Conservation (phyloP, 35 echinoderm and acorn worm species). For the Ophioderma brevispina region DNA sequence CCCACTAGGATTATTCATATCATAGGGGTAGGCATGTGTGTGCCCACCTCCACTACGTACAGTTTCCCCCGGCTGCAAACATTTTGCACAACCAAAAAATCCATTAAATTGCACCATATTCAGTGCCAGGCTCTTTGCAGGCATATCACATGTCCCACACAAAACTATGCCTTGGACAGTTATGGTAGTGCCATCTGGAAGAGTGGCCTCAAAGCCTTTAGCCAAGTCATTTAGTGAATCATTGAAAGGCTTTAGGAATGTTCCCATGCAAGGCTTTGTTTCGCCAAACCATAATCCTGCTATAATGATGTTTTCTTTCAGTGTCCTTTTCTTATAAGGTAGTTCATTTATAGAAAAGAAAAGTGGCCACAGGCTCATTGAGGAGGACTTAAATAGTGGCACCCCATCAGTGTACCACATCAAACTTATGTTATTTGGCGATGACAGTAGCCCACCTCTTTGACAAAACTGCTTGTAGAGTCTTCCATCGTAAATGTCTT, state of each 20-base stretch:
- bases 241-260: neutral
- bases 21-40: neutral
- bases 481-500: slow-evolving; percentile 78
- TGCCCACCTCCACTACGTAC: neutral
- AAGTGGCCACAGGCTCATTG: slow-evolving; percentile 60
- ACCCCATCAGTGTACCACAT: slow-evolving; percentile 86
- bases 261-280: slow-evolving; percentile 29
- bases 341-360: slow-evolving; percentile 81
- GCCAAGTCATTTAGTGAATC: neutral
- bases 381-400: slow-evolving; percentile 73
- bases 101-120: slow-evolving; percentile 45
- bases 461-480: slow-evolving; percentile 21
- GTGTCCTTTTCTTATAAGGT: slow-evolving; percentile 18
- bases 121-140: neutral
- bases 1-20: neutral
- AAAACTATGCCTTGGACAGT: neutral
- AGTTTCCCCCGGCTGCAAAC: neutral
- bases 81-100: neutral
- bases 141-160: slow-evolving; percentile 28
- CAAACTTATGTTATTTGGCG: slow-evolving; percentile 62
- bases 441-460: neutral
- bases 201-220: neutral
- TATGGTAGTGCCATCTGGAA: neutral
- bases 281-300: slow-evolving; percentile 72
- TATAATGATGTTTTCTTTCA: slow-evolving; percentile 80